phyloP scores from a whole-genome alignment of 2,888 invertebrate species.

The Lapara coniferarum region DNA sequence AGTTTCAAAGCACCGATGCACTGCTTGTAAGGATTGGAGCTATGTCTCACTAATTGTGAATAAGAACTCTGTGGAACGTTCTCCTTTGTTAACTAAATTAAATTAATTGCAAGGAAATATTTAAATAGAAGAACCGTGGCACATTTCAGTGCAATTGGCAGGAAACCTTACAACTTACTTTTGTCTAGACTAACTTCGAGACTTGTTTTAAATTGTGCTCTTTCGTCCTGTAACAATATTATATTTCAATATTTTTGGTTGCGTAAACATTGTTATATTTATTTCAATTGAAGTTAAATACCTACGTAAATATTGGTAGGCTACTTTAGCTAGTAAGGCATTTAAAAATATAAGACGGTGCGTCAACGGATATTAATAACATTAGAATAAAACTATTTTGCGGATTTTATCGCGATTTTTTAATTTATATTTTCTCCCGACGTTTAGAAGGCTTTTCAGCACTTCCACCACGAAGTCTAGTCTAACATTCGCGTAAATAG shows the following conservation, averaged over 20 bases:
- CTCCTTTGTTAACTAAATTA: conserved; percentile 77
- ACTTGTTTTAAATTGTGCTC: conserved; percentile 53
- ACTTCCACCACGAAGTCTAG: too few relatives aligned
- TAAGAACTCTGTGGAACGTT: conserved; percentile 58
- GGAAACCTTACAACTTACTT: conserved; percentile 62
- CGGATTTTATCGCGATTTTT: too few relatives aligned
- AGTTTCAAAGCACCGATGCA: conserved; percentile 42
- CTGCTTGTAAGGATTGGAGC: conserved; percentile 61
- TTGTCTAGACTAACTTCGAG: conserved; percentile 74
- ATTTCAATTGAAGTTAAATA: neutral
- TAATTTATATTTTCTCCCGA: too few relatives aligned
- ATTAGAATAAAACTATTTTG: too few relatives aligned
- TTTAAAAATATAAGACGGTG: too few relatives aligned
- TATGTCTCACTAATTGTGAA: conserved; percentile 74
- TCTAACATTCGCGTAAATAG: too few relatives aligned
- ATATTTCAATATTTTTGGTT: conserved; percentile 5
- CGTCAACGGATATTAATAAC: too few relatives aligned
- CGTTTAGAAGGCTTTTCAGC: too few relatives aligned
- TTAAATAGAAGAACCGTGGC: conserved; percentile 66
- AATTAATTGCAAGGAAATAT: conserved; percentile 80
- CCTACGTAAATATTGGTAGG: too few relatives aligned
- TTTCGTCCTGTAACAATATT: conserved; percentile 31
- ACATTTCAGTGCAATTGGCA: conserved; percentile 66
- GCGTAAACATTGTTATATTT: neutral
- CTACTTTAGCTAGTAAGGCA: too few relatives aligned